Conservation (phyloP, 2,113 vertebrate species). For the Nerophis lumbriciformis region DNA sequence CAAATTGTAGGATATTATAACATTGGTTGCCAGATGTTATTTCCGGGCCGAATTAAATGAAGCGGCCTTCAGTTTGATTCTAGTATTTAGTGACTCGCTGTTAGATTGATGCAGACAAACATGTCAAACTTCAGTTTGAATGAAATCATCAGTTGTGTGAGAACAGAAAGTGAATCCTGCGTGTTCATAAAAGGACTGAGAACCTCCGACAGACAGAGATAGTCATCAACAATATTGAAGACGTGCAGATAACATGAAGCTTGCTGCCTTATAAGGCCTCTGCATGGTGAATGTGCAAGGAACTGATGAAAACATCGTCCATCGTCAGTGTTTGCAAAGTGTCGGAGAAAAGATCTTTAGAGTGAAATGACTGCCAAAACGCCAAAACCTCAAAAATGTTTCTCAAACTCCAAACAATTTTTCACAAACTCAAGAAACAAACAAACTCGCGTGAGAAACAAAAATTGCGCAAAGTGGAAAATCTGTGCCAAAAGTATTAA, state of each 20-base stretch:
- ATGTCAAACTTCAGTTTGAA: no score
- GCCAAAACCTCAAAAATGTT: no score
- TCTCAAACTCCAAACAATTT: no score
- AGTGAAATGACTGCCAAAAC: no score
- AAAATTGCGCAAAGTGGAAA: no score
- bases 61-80: no score
- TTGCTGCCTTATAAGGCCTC: slow-evolving; percentile 58
- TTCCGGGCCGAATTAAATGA: no score
- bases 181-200: slow-evolving; percentile 63
- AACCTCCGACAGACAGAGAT: slow-evolving; percentile 40
- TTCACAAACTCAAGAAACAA: no score
- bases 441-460: no score
- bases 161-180: slow-evolving; percentile 38
- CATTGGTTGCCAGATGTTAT: no score
- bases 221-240: slow-evolving; percentile 60
- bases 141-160: neutral
- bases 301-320: slow-evolving; percentile 27
- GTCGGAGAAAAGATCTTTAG: slow-evolving; percentile 5
- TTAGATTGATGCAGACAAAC: slow-evolving; percentile 2
- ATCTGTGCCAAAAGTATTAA: no score
- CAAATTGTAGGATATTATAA: no score
- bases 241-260: slow-evolving; percentile 56
- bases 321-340: neutral
- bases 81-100: neutral
- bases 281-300: slow-evolving; percentile 20